Evolutionary conservation across 1,140 invertebrate species (phyloP), one percentile per base, ranked within the genome.

Genomic region (Nebria ingens): DNA sequence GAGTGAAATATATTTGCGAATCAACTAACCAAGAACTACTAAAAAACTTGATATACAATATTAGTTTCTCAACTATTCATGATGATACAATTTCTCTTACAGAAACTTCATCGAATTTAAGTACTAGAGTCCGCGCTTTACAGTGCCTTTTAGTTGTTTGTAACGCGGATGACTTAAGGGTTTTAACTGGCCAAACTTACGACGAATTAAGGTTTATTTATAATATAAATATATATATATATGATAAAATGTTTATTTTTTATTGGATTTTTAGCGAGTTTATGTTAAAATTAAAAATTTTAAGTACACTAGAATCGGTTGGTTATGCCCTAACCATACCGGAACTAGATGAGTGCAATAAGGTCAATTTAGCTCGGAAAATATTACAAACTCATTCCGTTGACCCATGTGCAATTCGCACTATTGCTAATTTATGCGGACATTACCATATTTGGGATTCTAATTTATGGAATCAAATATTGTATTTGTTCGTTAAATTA

Each of bases 91-190:
- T 45, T 9, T 12, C 40, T 12, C 3, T 11, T 4, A 11, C 17
- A 12, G 40, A 12, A 3, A 45, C 40, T 12, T 9, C 40, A 45
- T 17, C 52, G 49, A 58, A 57, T 50, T 45, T 59, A 2, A 25
- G 53, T 2, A 62, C 56, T 22, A 62, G 59, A 58, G 64, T 60
- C 1, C 62, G 58, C 6, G 64, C 64, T 42, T 56, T 67, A 21
- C 64, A 61, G 49, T 65, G 64, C 53, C 63, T 66, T 42, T 60
- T 59, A 21, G 62, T 54, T 21, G 62, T 67, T 34, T 59, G 57
- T 2, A 60, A 62, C 51, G 45, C 50, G 11, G 51, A 59, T 19
- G 61, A 60, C 17, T 54, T 66, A 19, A 54, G 56, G n/a, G 21
- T 53, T 15, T 45, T 58, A 49, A 64, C 54, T 11, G 54, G 58